Evolutionary conservation across 2,797 vertebrate species (phyloP).

Genomic region (Gouania willdenowi): DNA sequence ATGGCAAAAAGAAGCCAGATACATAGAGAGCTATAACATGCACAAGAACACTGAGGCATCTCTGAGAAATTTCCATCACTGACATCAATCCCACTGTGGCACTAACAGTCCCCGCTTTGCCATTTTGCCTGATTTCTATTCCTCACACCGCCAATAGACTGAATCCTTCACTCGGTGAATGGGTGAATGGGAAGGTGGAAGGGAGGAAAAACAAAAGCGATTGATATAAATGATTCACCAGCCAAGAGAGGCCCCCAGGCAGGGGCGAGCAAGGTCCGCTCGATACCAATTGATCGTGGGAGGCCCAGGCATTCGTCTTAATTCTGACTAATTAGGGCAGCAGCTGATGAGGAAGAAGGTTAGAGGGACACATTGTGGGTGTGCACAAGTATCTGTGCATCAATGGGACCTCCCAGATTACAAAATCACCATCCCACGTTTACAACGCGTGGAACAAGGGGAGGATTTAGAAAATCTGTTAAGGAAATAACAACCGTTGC

Average conservation of each 20-base stretch:
- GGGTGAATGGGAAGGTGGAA: slow-evolving; percentile 38
- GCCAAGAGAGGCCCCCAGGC: slow-evolving; percentile 58
- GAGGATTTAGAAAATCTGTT: slow-evolving; percentile 73
- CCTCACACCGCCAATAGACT: slow-evolving; percentile 29
- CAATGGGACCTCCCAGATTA: slow-evolving; percentile 59
- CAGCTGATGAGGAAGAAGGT: slow-evolving; percentile 61
- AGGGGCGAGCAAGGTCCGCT: slow-evolving; percentile 66
- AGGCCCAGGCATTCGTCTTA: slow-evolving; percentile 80
- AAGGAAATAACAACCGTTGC: slow-evolving; percentile 67
- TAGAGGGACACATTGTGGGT: slow-evolving; percentile 46
- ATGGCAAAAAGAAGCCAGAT: neutral
- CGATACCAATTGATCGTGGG: slow-evolving; percentile 77
- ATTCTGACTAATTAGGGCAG: slow-evolving; percentile 80
- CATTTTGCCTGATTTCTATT: slow-evolving; percentile 24
- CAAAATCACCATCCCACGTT: slow-evolving; percentile 62
- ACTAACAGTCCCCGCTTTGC: slow-evolving; percentile 11
- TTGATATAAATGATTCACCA: slow-evolving; percentile 79
- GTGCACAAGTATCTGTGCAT: slow-evolving; percentile 15
- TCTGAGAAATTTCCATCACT: slow-evolving; percentile 8
- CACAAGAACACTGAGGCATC: neutral
- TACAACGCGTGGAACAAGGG: slow-evolving; percentile 64
- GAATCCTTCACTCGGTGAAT: slow-evolving; percentile 22
- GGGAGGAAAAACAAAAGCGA: slow-evolving; percentile 70
- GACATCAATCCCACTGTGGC: slow-evolving; percentile 19
- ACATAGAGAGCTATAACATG: neutral